A percentile compares a stretch with the other conserved stretches of the same genome.
Evolutionary conservation across 37 sponge, comb jelly and placozoan species (phyloP).

Genomic region (Agelas oroides): DNA sequence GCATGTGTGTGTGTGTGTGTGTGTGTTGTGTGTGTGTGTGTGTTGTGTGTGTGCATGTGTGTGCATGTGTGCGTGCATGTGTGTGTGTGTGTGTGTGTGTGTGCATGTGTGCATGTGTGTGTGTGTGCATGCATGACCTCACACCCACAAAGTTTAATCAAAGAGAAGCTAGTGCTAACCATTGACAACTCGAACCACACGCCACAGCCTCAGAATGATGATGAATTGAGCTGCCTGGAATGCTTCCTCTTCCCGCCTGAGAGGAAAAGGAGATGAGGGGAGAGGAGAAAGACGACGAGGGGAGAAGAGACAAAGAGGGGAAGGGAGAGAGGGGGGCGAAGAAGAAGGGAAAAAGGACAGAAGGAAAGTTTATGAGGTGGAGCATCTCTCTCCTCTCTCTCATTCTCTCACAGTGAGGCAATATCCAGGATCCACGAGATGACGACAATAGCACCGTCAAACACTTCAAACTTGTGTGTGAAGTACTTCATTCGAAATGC

Average conservation of each 20-base stretch:
- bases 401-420: conserved; percentile 55
- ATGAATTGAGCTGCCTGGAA: conserved; percentile 58
- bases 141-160: too few relatives aligned
- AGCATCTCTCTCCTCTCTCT: too few relatives aligned
- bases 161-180: conserved; percentile 39
- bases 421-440: conserved; percentile 85
- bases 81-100: not conserved
- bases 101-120: not conserved
- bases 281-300: too few relatives aligned
- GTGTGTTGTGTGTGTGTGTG: not conserved
- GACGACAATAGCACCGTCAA: conserved; percentile 86
- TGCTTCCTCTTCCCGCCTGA: conserved; percentile 71
- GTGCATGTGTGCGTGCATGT: too few relatives aligned
- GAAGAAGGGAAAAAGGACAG: too few relatives aligned
- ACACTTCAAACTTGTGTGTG: conserved; percentile 83
- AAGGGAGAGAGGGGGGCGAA: too few relatives aligned
- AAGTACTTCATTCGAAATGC: conserved; percentile 74
- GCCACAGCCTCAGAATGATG: conserved; percentile 87
- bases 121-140: too few relatives aligned
- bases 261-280: not conserved
- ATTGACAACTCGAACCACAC: conserved; percentile 84
- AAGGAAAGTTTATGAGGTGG: too few relatives aligned
- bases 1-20: too few relatives aligned
- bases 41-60: not conserved
- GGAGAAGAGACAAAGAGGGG: too few relatives aligned